phyloP scores from a whole-genome alignment of 53 echinoderm and acorn worm species.

The Holothuria scabra region DNA sequence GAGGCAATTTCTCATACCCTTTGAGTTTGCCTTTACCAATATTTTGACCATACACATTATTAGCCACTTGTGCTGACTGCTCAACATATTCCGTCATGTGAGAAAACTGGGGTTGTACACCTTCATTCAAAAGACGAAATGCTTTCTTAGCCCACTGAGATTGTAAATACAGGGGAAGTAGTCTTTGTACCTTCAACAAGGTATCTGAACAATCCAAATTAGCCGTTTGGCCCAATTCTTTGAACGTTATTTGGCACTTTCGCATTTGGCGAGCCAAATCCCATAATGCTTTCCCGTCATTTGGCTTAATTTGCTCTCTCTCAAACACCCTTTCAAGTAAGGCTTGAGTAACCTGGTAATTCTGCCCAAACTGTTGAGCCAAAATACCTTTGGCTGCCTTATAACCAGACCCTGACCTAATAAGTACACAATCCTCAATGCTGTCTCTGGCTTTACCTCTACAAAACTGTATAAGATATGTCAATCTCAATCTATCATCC shows the following conservation, averaged over 20 bases:
- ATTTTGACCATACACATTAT: conserved; percentile 51
- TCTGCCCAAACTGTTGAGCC: conserved; percentile 55
- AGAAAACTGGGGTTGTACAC: conserved; percentile 27
- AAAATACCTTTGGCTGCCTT: conserved; percentile 38
- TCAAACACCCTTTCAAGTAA: conserved; percentile 29
- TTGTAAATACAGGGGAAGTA: conserved; percentile 14
- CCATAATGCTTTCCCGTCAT: conserved; percentile 54
- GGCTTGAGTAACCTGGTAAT: conserved; percentile 27
- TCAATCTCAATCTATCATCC: conserved; percentile 41
- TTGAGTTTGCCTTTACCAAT: conserved; percentile 15
- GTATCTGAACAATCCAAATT: conserved; percentile 48
- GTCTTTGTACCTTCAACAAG: not conserved
- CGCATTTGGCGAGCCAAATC: conserved; percentile 59
- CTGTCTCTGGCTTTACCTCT: conserved; percentile 54
- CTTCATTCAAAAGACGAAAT: not conserved
- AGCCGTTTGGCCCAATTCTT: conserved; percentile 34
- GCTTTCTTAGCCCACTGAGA: conserved; percentile 24
- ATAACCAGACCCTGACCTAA: conserved; percentile 41
- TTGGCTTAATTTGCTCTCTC: conserved; percentile 42
- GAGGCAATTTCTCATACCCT: no score
- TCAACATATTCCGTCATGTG: conserved; percentile 55
- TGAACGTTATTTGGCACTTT: conserved; percentile 46
- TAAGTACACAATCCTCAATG: conserved; percentile 58
- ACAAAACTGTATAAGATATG: conserved; percentile 62
- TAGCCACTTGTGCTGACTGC: conserved; percentile 35